Percentiles rank a stretch among this genome's conserved stretches.
Evolutionary conservation across 2,797 vertebrate species (phyloP).

Genomic region (Tokudaia tokunoshimensis): DNA sequence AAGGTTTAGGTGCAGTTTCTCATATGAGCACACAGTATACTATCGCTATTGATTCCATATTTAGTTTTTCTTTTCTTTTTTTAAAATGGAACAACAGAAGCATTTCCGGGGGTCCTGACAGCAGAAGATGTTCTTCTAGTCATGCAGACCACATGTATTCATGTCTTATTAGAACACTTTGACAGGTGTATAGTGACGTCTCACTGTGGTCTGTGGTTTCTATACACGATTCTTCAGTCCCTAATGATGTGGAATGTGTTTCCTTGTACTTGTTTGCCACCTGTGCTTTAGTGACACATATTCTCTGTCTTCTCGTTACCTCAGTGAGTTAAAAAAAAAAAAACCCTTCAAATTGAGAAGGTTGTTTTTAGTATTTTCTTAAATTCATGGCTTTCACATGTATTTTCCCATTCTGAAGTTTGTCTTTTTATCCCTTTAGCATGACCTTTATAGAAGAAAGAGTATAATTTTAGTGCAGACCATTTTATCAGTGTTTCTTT

Average conservation of each 20-base stretch:
- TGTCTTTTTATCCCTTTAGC: background rate
- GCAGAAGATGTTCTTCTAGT: background rate
- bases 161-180: background rate
- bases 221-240: background rate
- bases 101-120: background rate
- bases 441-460: background rate
- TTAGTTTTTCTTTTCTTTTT: background rate
- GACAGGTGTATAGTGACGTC: background rate
- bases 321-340: background rate
- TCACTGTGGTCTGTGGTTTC: conserved; percentile 8
- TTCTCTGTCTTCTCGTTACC: background rate
- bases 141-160: background rate
- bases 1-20: conserved; percentile 1
- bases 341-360: background rate
- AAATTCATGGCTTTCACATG: background rate
- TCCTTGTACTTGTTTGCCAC: background rate
- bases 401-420: background rate
- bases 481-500: background rate
- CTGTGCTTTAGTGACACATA: background rate
- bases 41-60: background rate
- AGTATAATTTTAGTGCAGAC: conserved; percentile 1
- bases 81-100: background rate
- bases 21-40: background rate
- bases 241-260: conserved; percentile 24
- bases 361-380: background rate